Evolutionary conservation across 2,113 vertebrate species (phyloP).

Genomic region (Riparia riparia): DNA sequence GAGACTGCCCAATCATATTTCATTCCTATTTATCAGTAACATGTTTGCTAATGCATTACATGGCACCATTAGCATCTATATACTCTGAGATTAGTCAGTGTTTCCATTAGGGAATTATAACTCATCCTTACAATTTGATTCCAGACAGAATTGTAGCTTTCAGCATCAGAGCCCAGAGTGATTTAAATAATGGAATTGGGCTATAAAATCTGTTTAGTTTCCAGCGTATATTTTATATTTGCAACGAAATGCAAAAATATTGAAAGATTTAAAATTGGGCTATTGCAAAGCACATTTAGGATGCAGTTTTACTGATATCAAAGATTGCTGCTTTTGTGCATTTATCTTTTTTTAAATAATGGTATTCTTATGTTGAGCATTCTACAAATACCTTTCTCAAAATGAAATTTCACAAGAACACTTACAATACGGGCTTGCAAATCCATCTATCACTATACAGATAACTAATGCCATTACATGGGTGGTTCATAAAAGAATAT

Average conservation of each 20-base stretch:
- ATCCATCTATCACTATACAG: background rate
- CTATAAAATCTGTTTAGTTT: constrained; percentile 35
- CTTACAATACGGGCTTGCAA: background rate
- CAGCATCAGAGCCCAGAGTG: background rate
- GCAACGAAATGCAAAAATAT: background rate
- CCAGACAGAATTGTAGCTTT: constrained; percentile 36
- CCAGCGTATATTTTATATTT: background rate
- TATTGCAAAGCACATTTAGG: background rate
- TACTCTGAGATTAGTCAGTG: constrained; percentile 19
- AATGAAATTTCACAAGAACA: constrained; percentile 34
- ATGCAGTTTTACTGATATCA: background rate
- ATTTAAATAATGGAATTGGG: constrained; percentile 30
- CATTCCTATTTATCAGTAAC: constrained; percentile 33
- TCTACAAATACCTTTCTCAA: constrained; percentile 3
- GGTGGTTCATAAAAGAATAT: background rate
- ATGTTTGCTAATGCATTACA: constrained; percentile 33
- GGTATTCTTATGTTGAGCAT: background rate
- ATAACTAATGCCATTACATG: constrained; percentile 11
- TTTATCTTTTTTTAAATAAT: constrained; percentile 2
- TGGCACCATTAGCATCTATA: constrained; percentile 31
- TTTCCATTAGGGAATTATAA: constrained; percentile 52
- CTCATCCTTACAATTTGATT: constrained; percentile 19
- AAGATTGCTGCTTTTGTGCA: background rate
- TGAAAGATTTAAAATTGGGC: constrained; percentile 23
- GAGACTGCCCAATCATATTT: background rate